These are phyloP conservation scores for Phaonia tiefii DNA, from an alignment of 2,888 invertebrate species.

Conservation along the genomic window DNA sequence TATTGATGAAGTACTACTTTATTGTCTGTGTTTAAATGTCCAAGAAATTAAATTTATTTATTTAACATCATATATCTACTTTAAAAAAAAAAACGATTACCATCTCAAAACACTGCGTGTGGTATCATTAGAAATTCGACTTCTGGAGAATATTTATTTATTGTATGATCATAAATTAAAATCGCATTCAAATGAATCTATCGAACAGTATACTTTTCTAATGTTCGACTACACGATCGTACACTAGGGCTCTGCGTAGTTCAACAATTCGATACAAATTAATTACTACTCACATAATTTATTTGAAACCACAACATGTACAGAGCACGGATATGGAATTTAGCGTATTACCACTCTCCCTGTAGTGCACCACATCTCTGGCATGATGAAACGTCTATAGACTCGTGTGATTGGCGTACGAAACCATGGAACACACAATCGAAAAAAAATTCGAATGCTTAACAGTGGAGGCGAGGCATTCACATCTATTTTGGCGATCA, in stretches of 20 bases:
- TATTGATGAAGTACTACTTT: too few relatives aligned
- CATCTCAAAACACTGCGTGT: conserved; percentile 30
- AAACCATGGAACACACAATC: conserved; percentile 22
- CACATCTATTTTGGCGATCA: conserved; percentile 56
- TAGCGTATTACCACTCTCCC: neutral
- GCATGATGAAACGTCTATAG: conserved; percentile 30
- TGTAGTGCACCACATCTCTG: conserved; percentile 16
- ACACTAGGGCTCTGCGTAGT: conserved; percentile 18
- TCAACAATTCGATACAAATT: conserved; percentile 52
- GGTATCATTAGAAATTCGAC: conserved; percentile 31
- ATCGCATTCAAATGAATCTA: conserved; percentile 35
- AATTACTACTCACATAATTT: conserved; percentile 51
- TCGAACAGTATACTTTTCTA: conserved; percentile 16
- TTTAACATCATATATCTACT: too few relatives aligned
- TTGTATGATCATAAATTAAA: conserved; percentile 61
- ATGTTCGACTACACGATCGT: conserved; percentile 7
- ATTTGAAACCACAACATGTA: neutral
- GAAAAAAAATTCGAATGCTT: neutral
- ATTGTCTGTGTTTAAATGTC: too few relatives aligned
- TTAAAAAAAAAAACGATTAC: conserved; percentile 39
- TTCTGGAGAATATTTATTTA: conserved; percentile 57
- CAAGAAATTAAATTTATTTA: too few relatives aligned
- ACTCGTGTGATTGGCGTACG: neutral
- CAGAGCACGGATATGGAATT: neutral
- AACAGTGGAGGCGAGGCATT: conserved; percentile 27